These are phyloP conservation scores for Cyphomyrus plagiostoma DNA, from an alignment of 2,113 vertebrate species.

Conservation along the genomic window DNA sequence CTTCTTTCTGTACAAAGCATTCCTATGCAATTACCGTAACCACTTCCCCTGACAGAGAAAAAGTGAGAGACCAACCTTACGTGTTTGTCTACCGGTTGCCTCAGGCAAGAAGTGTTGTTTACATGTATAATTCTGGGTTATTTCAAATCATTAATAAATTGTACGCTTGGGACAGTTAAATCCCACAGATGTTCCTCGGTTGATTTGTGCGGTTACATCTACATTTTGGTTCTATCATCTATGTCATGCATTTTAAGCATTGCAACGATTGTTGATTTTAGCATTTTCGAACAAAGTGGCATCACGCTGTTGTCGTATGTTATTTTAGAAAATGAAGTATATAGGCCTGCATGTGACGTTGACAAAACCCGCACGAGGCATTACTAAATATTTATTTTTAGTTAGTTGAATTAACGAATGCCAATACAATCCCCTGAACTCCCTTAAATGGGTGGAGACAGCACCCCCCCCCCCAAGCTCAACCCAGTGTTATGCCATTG, in stretches of 20 bases:
- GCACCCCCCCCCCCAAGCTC: too few relatives aligned
- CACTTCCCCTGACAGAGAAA: constrained; percentile 49
- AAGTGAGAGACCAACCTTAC: background rate
- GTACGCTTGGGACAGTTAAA: background rate
- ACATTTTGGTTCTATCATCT: background rate
- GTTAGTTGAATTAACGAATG: background rate
- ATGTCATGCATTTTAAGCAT: background rate
- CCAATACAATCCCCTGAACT: background rate
- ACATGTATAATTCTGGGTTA: background rate
- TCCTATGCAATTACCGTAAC: constrained; percentile 44
- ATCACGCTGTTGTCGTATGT: background rate
- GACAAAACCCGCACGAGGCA: background rate
- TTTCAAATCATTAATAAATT: background rate
- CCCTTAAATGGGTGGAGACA: background rate
- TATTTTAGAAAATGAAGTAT: background rate
- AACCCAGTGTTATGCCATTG: background rate
- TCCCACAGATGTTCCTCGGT: background rate
- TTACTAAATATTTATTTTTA: background rate
- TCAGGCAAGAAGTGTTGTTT: background rate
- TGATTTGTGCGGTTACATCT: background rate
- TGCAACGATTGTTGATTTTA: background rate
- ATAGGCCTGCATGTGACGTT: background rate
- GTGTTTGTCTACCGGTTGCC: background rate
- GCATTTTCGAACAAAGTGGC: background rate
- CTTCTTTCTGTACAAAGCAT: background rate